Evolutionary conservation across 2,113 vertebrate genomes (phyloP), one percentile per base, ranked within the genome.

Genomic region (Peromyscus leucopus): DNA sequence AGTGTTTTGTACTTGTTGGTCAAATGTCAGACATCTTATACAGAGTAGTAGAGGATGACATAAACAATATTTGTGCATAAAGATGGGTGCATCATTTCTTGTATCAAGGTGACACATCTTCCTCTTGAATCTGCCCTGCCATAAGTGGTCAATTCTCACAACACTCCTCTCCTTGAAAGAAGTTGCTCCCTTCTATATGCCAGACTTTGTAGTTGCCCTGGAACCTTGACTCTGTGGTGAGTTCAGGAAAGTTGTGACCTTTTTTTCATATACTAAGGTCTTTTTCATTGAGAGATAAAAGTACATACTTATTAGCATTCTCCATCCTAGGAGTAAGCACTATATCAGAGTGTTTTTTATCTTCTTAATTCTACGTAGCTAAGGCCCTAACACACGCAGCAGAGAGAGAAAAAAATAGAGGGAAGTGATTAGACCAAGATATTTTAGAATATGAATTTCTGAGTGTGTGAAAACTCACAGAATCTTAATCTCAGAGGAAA

Each of bases 371-470:
- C n/a, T 75, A 0, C 12, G 11, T 80, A 46, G 8, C 59, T 15
- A 22, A 46, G 0, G 46, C 51, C 57, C 26, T n/a, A 65, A 39
- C 21, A 55, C 65, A 65, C 42, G 83, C 24, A 55, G 28, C 26
- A n/a, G 59, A 36, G 55, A 65, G 79, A 65, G 79, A 65, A 61
- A 71, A 46, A 85, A 90, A 92, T 15, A 57, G 63, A 78, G 1
- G 42, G 86, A 57, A 61, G 3, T 78, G 21, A 74, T 74, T 51
- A 85, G n/a, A 76, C 93, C 72, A 63, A 57, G 78, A 65, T 85
- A 93, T 79, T 93, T 97, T 80, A 88, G 84, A 92, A 67, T 2
- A 96, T 79, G 42, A 78, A 48, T 87, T 92, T 84, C 59, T 75
- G 48, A 94, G 89, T 88, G 21, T 87, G 85, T 95, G 5, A 95